These are phyloP conservation scores for Macrotrachela quadricornifera DNA, from an alignment of 1,140 invertebrate species.

Conservation along the genomic window DNA sequence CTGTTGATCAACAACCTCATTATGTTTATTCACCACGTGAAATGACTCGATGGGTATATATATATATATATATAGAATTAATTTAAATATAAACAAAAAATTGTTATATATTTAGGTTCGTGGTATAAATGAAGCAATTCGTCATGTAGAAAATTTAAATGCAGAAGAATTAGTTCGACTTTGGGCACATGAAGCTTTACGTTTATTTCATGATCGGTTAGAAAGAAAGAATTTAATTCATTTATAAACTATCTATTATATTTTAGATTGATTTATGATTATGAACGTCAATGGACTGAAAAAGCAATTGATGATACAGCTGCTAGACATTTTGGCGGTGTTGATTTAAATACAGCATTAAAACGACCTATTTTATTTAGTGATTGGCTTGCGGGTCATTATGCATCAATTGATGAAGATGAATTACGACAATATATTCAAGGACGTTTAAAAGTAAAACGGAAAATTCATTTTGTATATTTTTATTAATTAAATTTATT, in stretches of 20 bases:
- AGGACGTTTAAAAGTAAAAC: constrained; percentile 57
- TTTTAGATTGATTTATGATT: too few relatives aligned
- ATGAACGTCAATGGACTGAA: constrained; percentile 84
- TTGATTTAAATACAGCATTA: constrained; percentile 62
- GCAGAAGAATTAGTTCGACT: constrained; percentile 82
- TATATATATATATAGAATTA: too few relatives aligned
- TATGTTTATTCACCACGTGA: constrained; percentile 98
- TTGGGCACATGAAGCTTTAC: constrained; percentile 91
- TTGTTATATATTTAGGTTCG: too few relatives aligned
- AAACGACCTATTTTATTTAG: constrained; percentile 79
- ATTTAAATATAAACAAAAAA: too few relatives aligned
- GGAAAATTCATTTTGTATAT: too few relatives aligned
- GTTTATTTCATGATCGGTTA: constrained; percentile 65
- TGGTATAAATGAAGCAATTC: constrained; percentile 90
- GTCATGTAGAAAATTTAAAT: constrained; percentile 62
- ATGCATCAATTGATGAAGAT: constrained; percentile 79
- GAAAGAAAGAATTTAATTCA: too few relatives aligned
- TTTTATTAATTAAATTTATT: too few relatives aligned
- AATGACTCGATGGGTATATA: constrained; percentile 91
- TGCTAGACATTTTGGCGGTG: constrained; percentile 74
- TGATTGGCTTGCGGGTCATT: constrained; percentile 96
- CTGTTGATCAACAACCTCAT: constrained; percentile 98
- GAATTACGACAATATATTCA: constrained; percentile 84
- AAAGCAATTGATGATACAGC: constrained; percentile 86
- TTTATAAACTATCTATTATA: too few relatives aligned